Percentiles rank a stretch among this genome's conserved stretches.
phyloP scores from a whole-genome alignment of 2,113 vertebrate genomes.

The Sclerurus mexicanus region DNA sequence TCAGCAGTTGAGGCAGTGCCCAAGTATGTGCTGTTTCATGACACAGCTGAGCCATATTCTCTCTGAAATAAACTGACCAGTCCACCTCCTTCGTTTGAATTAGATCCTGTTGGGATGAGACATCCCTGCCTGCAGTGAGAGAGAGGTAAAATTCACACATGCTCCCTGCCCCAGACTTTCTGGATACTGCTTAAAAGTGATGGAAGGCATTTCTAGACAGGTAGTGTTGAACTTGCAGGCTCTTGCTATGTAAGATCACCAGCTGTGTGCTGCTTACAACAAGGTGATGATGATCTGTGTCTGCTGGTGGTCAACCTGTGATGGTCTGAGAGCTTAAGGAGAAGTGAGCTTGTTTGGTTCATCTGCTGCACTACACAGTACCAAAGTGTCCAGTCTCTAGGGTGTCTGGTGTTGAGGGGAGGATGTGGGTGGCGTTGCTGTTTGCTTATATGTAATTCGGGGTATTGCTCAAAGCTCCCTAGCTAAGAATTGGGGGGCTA shows the following conservation, averaged over 20 bases:
- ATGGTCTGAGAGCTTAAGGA: neutral
- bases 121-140: neutral
- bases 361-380: neutral
- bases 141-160: neutral
- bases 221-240: neutral
- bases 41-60: neutral
- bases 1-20: neutral
- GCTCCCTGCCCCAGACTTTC: neutral
- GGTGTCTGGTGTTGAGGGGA: accelerated
- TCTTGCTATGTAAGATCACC: neutral
- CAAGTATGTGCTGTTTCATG: neutral
- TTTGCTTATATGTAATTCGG: neutral
- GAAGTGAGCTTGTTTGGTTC: neutral
- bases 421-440: neutral
- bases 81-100: neutral
- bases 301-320: neutral
- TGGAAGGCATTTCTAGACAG: neutral
- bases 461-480: neutral
- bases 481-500: too few relatives aligned
- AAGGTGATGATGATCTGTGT: neutral
- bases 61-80: neutral
- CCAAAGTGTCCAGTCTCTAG: neutral
- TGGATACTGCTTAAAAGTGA: neutral
- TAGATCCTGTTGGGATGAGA: neutral
- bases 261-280: neutral